Conservation (phyloP, 1,140 invertebrate genomes). For the Cyclina sinensis region DNA sequence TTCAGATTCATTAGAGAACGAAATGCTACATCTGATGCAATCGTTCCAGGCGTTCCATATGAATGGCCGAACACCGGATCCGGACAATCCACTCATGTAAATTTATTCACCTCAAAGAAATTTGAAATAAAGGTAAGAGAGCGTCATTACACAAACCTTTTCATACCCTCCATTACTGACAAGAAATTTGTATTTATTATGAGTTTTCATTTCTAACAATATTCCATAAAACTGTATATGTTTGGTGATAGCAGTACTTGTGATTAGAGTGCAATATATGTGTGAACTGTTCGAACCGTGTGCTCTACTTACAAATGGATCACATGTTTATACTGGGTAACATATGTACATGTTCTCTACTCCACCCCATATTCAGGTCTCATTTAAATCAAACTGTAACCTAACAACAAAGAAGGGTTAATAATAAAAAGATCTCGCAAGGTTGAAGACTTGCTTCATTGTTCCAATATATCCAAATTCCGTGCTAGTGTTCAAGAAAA, state of each 20-base stretch:
- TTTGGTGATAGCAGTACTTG: too few relatives aligned
- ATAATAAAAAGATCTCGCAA: too few relatives aligned
- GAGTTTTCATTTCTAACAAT: background rate
- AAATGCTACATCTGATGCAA: slow-evolving; percentile 31
- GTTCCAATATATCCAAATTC: too few relatives aligned
- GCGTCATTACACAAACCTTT: background rate
- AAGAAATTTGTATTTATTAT: background rate
- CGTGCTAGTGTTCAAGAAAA: too few relatives aligned
- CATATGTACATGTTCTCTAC: too few relatives aligned
- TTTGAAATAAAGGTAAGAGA: background rate
- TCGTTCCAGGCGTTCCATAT: background rate
- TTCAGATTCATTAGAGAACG: slow-evolving; percentile 1
- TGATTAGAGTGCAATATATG: background rate
- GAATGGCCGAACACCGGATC: slow-evolving; percentile 50
- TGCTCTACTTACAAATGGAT: background rate
- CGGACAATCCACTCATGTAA: background rate
- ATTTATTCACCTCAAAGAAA: background rate
- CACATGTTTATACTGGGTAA: too few relatives aligned
- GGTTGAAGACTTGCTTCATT: too few relatives aligned
- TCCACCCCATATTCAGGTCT: too few relatives aligned
- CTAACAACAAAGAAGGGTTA: too few relatives aligned
- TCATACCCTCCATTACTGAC: background rate
- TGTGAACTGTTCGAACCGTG: background rate
- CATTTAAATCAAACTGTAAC: too few relatives aligned
- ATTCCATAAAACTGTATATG: background rate